Evolutionary conservation across 2,797 vertebrate species (phyloP), one percentile per base, ranked within the genome.

Genomic region (Anguilla anguilla): DNA sequence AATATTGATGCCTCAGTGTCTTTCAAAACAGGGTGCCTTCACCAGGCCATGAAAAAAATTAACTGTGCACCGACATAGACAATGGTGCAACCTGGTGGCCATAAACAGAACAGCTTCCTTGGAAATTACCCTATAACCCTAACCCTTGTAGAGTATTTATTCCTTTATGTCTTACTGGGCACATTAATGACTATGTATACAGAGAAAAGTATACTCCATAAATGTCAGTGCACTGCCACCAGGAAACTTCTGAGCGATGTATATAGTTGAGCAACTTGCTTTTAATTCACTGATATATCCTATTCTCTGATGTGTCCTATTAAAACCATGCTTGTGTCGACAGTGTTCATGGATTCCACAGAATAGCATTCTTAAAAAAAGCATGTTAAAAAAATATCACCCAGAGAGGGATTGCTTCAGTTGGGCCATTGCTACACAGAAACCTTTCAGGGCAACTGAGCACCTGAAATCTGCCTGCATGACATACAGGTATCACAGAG

Each of bases 41-140:
- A 2, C 74, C 79, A 82, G 19, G 1, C 6, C 79, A 5, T 25
- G 22, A 19, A 82, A 46, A 82, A 43, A 72, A 7, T 57, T 6
- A 81, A n/a, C 57, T 11, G 57, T 61, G 46, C 31, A 28, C 64
- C 28, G 28, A 57, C 43, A 69, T 46, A 87, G 15, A 55, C 81
- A 59, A 67, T 79, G 49, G 86, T 55, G 86, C 86, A 59, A 87
- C 79, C 79, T 87, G 79, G n/a, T 67, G 86, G 43, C 43, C 43
- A 31, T 64, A 19, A 19, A 77, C 25, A 64, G 25, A 46, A n/a
- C 7, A n/a, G 25, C 55, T 13, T 77, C 35, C 13, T 43, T 15
- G 22, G 2, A 28, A 2, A 7, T 10, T 64, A 13, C 74, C 74
- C 31, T 43, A 6, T 39, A 77, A 39, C 11, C 31, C 11, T 17